Percentiles rank a stretch among this genome's conserved stretches.
These are phyloP conservation scores for Cynopterus brachyotis DNA, from an alignment of 2,113 vertebrate species.

Conservation along the genomic window DNA sequence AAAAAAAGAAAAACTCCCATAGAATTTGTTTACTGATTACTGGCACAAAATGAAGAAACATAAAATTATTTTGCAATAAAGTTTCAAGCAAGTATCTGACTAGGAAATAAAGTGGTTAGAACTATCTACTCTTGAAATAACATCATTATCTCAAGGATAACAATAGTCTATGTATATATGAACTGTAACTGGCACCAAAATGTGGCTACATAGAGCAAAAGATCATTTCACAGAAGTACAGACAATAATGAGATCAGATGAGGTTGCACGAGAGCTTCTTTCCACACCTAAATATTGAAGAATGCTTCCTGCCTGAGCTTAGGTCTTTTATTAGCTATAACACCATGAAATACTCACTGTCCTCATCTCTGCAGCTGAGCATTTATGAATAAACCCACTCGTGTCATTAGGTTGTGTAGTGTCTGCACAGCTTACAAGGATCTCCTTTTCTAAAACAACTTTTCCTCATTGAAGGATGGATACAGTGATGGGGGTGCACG, in stretches of 20 bases:
- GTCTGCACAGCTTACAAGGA: not conserved
- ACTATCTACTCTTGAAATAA: not conserved
- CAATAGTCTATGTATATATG: not conserved
- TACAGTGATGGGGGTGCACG: not conserved
- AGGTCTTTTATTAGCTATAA: not conserved
- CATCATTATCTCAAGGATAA: not conserved
- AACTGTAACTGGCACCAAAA: not conserved
- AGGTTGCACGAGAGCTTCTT: not conserved
- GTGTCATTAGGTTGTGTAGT: not conserved
- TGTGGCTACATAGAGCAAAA: not conserved
- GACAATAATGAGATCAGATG: not conserved
- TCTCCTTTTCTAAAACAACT: not conserved
- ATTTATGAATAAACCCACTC: not conserved
- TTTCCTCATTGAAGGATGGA: not conserved
- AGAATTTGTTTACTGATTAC: not conserved
- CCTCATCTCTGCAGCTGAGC: not conserved
- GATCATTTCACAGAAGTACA: not conserved
- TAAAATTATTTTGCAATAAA: not conserved
- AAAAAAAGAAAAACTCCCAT: not conserved
- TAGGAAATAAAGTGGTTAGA: conserved; percentile 25
- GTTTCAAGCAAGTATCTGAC: conserved; percentile 28
- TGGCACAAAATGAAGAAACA: not conserved
- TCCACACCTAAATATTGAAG: not conserved
- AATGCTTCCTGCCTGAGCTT: not conserved
- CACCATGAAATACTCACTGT: not conserved